These are phyloP conservation scores for Agelaius phoeniceus DNA, from an alignment of 2,113 vertebrate genomes.

Conservation along the genomic window DNA sequence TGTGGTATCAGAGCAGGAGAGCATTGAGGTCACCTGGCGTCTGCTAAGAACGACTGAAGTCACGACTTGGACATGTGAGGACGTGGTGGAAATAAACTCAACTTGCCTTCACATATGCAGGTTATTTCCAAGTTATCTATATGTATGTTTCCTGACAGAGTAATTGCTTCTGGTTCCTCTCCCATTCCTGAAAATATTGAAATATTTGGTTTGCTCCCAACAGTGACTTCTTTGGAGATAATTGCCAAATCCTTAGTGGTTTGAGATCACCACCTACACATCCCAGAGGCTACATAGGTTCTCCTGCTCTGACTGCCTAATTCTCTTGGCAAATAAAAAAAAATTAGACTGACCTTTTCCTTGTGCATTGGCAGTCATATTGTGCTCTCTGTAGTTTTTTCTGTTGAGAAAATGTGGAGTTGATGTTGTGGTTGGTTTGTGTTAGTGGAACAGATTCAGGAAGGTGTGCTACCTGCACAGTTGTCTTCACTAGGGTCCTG, in stretches of 20 bases:
- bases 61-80: fast-evolving
- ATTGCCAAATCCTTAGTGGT: background rate
- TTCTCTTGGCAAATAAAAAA: background rate
- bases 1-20: background rate
- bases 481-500: background rate
- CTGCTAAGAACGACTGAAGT: fast-evolving
- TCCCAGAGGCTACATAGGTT: background rate
- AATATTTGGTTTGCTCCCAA: background rate
- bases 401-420: background rate
- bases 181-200: background rate
- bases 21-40: fast-evolving
- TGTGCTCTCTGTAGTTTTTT: background rate
- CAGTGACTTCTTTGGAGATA: background rate
- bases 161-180: background rate
- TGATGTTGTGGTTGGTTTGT: background rate
- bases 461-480: fast-evolving
- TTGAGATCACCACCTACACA: background rate
- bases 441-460: background rate
- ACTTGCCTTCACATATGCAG: background rate
- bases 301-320: background rate
- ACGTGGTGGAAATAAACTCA: background rate
- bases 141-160: background rate
- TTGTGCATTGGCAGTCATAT: background rate
- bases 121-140: background rate
- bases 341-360: background rate